Base-by-base conservation (phyloP, 2,113 vertebrate species). In the Hassar affinis region DNA sequence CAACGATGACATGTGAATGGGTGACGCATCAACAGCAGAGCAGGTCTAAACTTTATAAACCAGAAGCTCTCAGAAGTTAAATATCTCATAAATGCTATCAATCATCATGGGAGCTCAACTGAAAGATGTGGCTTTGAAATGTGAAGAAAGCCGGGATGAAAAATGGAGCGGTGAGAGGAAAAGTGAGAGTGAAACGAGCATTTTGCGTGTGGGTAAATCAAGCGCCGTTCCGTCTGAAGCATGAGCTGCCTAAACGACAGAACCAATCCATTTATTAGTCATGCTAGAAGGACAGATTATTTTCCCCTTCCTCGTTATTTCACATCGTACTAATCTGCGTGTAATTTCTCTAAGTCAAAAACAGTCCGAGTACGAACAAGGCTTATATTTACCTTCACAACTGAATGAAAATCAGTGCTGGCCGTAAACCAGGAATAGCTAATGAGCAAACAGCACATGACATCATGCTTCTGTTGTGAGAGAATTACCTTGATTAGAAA, bases 401-500 rank as follows among this genome's bases (percentile, higher is more conserved):
- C 86, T 85, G 88, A 89, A 89, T 87, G 85, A 85, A 82, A 92
- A 88, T 92, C 89, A 87, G 89, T 88, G 5, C 92, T 91, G 91
- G 91, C 88, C 49, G 66, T 78, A 25, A 47, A 82, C 87, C 91
- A 92, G 86, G 84, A 90, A 89, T 89, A 85, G 82, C 87, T 92
- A 91, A 93, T 91, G 92, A 93, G 89, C 88, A 92, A 91, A 91
- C 85, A 80, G 79, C 75, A 87, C 82, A 92, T 93, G 90, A 92
- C 91, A 90, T 93, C 91, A 94, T 91, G 78, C 68, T 88, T 89
- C 88, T 86, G 85, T 90, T 92, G 90, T 89, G 78, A 79, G 88
- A 87, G 88, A 91, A 93, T 92, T 89, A 91, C 88, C 92, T 92
- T 93, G 92, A 94, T 93, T 93, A 88, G 88, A 91, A 91, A 86